phyloP scores from a whole-genome alignment of 2,797 vertebrate species.

The Gadopsis marmoratus region DNA sequence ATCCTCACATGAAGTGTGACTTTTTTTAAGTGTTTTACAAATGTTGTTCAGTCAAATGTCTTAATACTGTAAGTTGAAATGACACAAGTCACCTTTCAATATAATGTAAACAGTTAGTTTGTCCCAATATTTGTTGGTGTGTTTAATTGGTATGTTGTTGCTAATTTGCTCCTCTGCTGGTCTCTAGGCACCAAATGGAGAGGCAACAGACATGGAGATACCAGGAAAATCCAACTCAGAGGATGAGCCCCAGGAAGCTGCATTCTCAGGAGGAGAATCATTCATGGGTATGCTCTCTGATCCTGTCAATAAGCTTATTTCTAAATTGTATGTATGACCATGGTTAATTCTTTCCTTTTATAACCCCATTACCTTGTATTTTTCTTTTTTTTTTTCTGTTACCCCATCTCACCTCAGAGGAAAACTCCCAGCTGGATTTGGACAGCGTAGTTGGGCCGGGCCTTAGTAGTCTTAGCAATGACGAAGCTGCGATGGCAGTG shows the following conservation, averaged over 20 bases:
- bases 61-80: not conserved
- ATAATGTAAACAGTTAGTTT: not conserved
- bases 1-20: not conserved
- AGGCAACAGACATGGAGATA: slow-evolving; percentile 78
- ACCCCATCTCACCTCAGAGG: slow-evolving; percentile 77
- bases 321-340: fast-evolving
- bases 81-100: not conserved
- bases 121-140: not conserved
- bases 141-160: not conserved
- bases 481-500: slow-evolving; percentile 91
- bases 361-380: not conserved
- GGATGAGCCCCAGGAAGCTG: slow-evolving; percentile 77
- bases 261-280: slow-evolving; percentile 81
- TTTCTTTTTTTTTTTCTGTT: not conserved
- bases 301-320: slow-evolving; percentile 9
- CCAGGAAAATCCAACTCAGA: slow-evolving; percentile 82
- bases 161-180: slow-evolving; percentile 4
- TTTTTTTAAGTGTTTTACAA: too few relatives aligned
- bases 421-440: slow-evolving; percentile 89
- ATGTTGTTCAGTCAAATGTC: not conserved
- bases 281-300: slow-evolving; percentile 83
- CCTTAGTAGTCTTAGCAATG: slow-evolving; percentile 84
- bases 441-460: slow-evolving; percentile 88
- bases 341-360: not conserved
- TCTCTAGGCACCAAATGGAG: slow-evolving; percentile 85